Evolutionary conservation across 1,140 invertebrate genomes (phyloP), one percentile per base, ranked within the genome.

Genomic region (Mamestra configurata): DNA sequence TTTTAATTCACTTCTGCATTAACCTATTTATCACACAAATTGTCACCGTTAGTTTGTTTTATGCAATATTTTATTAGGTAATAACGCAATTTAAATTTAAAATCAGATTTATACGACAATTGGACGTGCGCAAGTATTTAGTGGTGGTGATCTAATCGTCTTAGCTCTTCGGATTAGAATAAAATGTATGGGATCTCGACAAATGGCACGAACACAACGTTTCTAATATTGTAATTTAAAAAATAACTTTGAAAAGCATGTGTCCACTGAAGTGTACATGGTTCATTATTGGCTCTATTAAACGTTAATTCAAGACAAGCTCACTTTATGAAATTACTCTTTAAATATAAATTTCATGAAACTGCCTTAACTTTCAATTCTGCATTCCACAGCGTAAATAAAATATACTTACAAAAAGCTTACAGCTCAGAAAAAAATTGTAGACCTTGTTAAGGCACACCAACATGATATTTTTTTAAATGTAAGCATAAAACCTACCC

Each of bases 151-250:
- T 76, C 49, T 73, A 57, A 40, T 57, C 49, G 49, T 57, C 73
- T 76, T 61, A 64, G 55, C 73, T 76, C 55, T 61, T 76, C 73
- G 73, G 57, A 76, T 61, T 76, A 61, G 73, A 24, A 76, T 76
- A 64, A 46, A 51, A 64, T 49, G 53, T 59, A 75, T 75, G 37
- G 53, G 53, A 76, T 64, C 37, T 64, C 43, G 57, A 61, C 55
- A 64, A 76, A 64, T 40, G 73, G 57, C 73, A 64, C 57, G 73
- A 46, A 46, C 27, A 49, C 73, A 49, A 61, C 20, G 20, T 55
- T 57, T 73, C 15, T 64, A 64, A 61, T 71, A 64, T 76, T 59
- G 31, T 27, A 46, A 35, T 76, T 31, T 53, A 57, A 59, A 43
- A 59, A 46, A 55, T 40, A 40, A 40, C 61, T 40, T 66, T 22